Evolutionary conservation across 2,888 invertebrate species (phyloP).

Genomic region (Psococerastis gibbosa): DNA sequence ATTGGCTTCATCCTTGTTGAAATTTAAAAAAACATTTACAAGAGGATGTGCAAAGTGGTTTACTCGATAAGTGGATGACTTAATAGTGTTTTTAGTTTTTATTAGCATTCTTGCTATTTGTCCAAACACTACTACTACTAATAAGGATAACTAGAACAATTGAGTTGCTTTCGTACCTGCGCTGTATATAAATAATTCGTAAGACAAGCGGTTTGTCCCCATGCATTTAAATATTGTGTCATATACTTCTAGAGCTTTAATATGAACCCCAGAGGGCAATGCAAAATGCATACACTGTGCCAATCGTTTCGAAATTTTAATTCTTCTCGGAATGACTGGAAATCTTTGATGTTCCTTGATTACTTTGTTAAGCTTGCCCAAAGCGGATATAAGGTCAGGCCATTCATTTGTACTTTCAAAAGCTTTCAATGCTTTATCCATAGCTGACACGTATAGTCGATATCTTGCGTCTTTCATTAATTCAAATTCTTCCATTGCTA

Average conservation of each 20-base stretch:
- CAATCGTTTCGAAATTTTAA: conserved; percentile 73
- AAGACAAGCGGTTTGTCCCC: conserved; percentile 57
- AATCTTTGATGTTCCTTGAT: conserved; percentile 60
- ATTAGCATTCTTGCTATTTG: no score
- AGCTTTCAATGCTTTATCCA: conserved; percentile 74
- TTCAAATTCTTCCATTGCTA: conserved; percentile 56
- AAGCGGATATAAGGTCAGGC: conserved; percentile 80
- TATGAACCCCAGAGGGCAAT: conserved; percentile 75
- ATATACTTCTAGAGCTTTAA: conserved; percentile 80
- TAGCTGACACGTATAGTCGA: conserved; percentile 51
- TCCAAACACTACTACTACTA: no score
- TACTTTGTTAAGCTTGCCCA: conserved; percentile 80
- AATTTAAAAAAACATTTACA: no score
- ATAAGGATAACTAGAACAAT: no score
- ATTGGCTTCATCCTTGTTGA: no score
- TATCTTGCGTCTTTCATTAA: conserved; percentile 66
- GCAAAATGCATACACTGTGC: conserved; percentile 90
- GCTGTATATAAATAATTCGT: conserved; percentile 69
- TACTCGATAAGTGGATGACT: no score
- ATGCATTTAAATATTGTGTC: conserved; percentile 79
- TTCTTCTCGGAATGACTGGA: conserved; percentile 66
- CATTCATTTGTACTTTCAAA: conserved; percentile 91
- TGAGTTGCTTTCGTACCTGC: no score
- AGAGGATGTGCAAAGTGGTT: no score
- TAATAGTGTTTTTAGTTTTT: no score